A percentile compares a stretch with the other conserved stretches of the same genome.
Conservation (phyloP, 2,113 vertebrate species). For the Neogale vison region DNA sequence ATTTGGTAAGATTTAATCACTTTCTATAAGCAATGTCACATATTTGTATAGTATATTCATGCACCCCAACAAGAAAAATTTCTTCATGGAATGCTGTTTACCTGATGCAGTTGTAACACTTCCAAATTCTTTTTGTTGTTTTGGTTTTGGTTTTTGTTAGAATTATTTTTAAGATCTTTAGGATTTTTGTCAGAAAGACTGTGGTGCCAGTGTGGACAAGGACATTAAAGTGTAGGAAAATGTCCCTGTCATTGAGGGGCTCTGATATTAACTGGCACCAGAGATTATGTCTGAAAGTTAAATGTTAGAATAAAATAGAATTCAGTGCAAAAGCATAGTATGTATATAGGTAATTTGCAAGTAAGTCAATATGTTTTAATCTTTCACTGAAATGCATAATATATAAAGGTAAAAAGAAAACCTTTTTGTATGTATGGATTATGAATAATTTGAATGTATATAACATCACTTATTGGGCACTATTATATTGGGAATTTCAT, state of each 20-base stretch:
- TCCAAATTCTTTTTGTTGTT: not conserved
- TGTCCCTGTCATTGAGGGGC: not conserved
- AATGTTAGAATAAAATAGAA: not conserved
- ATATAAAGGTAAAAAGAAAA: not conserved
- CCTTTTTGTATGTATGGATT: not conserved
- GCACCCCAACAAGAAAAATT: not conserved
- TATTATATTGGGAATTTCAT: not conserved
- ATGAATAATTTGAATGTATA: not conserved
- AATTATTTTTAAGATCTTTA: not conserved
- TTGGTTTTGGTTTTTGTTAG: not conserved
- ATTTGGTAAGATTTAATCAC: not conserved
- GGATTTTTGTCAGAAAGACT: not conserved
- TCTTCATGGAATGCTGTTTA: not conserved
- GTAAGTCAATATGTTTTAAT: not conserved
- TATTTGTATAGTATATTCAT: not conserved
- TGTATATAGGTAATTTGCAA: not conserved
- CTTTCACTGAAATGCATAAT: not conserved
- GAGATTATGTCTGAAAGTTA: not conserved
- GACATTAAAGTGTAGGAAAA: not conserved
- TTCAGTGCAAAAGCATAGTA: not conserved
- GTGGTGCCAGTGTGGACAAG: not conserved
- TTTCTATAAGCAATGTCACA: not conserved
- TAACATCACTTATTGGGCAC: not conserved
- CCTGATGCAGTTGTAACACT: not conserved
- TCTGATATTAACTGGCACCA: not conserved